Base-by-base conservation (phyloP, 1,140 invertebrate genomes). In the Pinna nobilis region DNA sequence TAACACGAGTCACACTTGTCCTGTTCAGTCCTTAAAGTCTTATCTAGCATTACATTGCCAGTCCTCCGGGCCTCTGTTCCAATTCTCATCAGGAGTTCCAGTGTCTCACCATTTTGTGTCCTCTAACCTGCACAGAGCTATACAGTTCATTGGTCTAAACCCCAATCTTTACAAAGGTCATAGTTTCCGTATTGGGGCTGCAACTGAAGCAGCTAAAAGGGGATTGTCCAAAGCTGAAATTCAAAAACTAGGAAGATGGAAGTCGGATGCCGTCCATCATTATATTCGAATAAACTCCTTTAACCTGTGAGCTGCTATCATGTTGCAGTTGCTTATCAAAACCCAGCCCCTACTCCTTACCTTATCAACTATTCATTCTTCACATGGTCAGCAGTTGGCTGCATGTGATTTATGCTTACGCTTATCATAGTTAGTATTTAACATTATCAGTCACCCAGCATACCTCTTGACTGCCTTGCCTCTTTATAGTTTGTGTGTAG, bases 121-220 rank as follows among this genome's bases (percentile, higher is more conserved):
- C 9, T n/a, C n/a, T 44, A 44, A 44, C n/a, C 39, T 44, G 9
- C 9, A 44, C n/a, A 44, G n/a, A 44, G 39, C 39, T 11, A 44
- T 44, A n/a, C n/a, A n/a, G 0, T 72, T 23, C 57, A 15, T 23
- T 44, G 61, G 61, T 13, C 28, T 65, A 18, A 32, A 57, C n/a
- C 18, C 18, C 3, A 11, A 32, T 15, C 35, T 28, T 23, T 47
- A 47, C 28, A 66, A 33, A 33, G 41, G 51, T 20, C 71, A 74
- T 53, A 67, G 50, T 32, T 60, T 67, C 49, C 53, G 65, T 15
- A 74, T 67, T 35, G 63, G 57, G 2, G 64, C 64, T 15, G 63
- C 71, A 20, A 47, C 71, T 1, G 15, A n/a, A 11, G 32, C 60
- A 23, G 41, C 49, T 11, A n/a, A 53, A n/a, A 32, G n/a, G 2